Evolutionary conservation across 2,113 vertebrate genomes (phyloP), one percentile per base, ranked within the genome.

Genomic region (Gobiocypris rarus): DNA sequence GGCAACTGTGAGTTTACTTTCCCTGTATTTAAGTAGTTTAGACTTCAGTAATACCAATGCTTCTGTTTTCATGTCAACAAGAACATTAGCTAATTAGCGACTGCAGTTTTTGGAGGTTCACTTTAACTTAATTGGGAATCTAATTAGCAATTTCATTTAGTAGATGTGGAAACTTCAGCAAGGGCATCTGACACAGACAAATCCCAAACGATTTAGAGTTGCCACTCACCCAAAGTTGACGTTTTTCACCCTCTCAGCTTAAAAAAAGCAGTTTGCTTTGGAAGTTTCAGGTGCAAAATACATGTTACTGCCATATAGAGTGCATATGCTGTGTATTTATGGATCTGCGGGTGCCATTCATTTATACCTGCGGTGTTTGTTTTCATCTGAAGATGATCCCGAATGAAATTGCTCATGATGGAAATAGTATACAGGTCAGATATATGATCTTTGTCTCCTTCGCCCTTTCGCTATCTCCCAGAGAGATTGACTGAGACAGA

Each of bases 381-480:
- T 82, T 70, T 54, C 45, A 13, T 52, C 48, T 65, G 9, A 65
- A 65, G 43, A 65, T 65, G 41, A 65, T 80, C 3, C 50, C 4
- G 11, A 70, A 54, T 48, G 70, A 41, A 81, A 70, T 81, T 70
- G 79, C 10, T 52, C 31, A 41, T 54, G 79, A 70, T 70, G 43
- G 79, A 81, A 81, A 70, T 28, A 2, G 7, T 56, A 70, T 70
- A 50, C 22, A 50, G 48, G 79, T 56, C 79, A 81, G 79, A 70
- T 81, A 81, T 69, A 41, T 69, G 63, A 81, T 54, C 43, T 67
- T 13, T 14, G 54, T 63, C 43, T 48, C 59, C 52, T 75, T 82
- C 43, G 52, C 65, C 69, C 48, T 84, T 61, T 67, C 4, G 2
- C 50, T 31, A 15, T 75, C 61, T 52, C 61, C 85, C 24, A 69